Base-by-base conservation (phyloP, 1,140 invertebrate genomes). In the Aphaenogaster floridana region DNA sequence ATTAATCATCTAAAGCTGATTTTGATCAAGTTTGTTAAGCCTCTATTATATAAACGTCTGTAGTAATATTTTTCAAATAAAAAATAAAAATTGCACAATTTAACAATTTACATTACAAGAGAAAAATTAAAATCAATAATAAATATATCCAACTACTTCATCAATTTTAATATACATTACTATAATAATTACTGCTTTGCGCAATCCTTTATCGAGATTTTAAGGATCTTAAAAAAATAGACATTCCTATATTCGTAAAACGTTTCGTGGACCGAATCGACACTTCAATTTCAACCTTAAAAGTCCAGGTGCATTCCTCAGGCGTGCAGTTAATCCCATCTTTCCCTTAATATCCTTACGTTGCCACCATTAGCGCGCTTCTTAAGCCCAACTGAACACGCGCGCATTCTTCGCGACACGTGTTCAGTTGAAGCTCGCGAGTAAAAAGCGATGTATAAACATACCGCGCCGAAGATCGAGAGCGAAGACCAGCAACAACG, bases 301-400 rank as follows among this genome's bases (percentile, higher is more conserved):
- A 88, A 88, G 63, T 86, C 78, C 6, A 15, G 50, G 15, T 61
- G 66, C 78, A 89, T 89, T 90, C 83, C 72, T 50, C 36, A 21
- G 52, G 11, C n/a, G n/a, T 15, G 57, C 68, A 78, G 87, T 90
- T 90, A 86, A 87, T 87, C 52, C 89, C 86, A 89, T 91, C 79
- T 74, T 63, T 87, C 79, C 34, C 66, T 34, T 72, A 86, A 87
- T 92, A 92, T 92, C 78, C 72, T 61, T 42, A 78, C 88, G 77
- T 91, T 93, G 90, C 93, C 91, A 91, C 93, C 91, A 93, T 92
- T 93, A 94, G 89, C 88, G 89, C 86, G 77, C 81, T 88, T 91
- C 83, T 93, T 90, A 89, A 92, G 87, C 59, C 63, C 68, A 28
- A 28, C 28, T 28, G 28, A 28, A 28, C 28, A 28, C 77, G 71